Base-by-base conservation (phyloP, 2,888 invertebrate species). In the Caenorhabditis plicata region DNA sequence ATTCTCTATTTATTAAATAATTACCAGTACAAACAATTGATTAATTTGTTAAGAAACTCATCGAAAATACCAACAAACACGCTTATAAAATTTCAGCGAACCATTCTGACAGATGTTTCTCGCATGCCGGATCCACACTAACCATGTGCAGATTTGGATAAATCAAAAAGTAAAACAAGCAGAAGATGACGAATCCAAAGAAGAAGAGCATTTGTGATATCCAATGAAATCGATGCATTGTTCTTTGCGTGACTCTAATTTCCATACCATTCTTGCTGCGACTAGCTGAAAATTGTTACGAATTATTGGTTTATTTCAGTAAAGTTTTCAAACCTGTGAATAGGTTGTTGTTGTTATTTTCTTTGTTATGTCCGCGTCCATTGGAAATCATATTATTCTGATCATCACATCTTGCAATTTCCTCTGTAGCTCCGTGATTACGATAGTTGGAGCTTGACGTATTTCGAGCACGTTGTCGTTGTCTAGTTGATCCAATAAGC, bases 201-300 rank as follows among this genome's bases (percentile, higher is more conserved):
- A 80, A 79, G 61, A 80, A 79, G 1, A 70, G 46, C 75, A 80
- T 77, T 77, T 77, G 77, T n/a, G 76, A 70, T n/a, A 78, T 67
- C 78, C 78, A 78, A 46, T 78, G 78, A 40, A 78, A 78, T 27
- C 76, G 67, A 23, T 76, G 71, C 73, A 78, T 72, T 32, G 63
- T 57, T 39, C 55, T 26, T 31, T 64, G 55, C 1, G 71, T 72
- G 15, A 72, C 46, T 31, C 62, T 43, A 25, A 64, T 57, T 25
- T 60, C 65, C 9, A 70, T 31, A 40, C 48, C 44, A 19, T 57
- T 39, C 1, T 42, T 47, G 20, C 42, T 47, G 26, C 43, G 54
- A 9, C 42, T 17, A 2, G 19, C 55, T 55, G 41, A 55, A 52
- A 42, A 15, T 4, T 17, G n/a, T 11, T 5, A 9, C 31, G 27